Percentiles rank a stretch among this genome's conserved stretches.
These are phyloP conservation scores for Lepetodrilus schrolli DNA, from an alignment of 2,888 invertebrate genomes.

Conservation along the genomic window DNA sequence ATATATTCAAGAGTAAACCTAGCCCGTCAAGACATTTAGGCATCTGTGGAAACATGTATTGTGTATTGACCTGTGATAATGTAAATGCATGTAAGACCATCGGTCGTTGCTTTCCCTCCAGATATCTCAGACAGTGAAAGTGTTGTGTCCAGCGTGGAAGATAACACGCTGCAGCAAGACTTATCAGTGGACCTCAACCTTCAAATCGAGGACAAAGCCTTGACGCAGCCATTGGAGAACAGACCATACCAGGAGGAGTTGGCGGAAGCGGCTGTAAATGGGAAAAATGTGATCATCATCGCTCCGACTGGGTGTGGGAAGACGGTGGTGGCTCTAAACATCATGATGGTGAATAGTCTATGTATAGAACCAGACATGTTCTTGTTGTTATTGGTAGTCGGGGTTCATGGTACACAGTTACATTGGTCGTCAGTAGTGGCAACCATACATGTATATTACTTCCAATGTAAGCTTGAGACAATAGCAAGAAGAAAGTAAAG, in stretches of 20 bases:
- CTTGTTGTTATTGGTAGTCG: too few relatives aligned
- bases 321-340: conserved; percentile 5
- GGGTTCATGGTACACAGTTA: too few relatives aligned
- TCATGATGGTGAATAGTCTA: neutral
- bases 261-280: neutral
- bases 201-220: neutral
- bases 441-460: neutral
- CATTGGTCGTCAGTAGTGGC: too few relatives aligned
- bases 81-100: too few relatives aligned
- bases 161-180: neutral
- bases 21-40: too few relatives aligned
- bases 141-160: neutral
- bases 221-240: neutral
- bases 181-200: too few relatives aligned
- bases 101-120: too few relatives aligned
- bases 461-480: neutral
- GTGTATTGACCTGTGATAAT: too few relatives aligned
- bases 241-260: conserved; percentile 12
- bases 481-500: too few relatives aligned
- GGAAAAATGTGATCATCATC: neutral
- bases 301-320: conserved; percentile 1
- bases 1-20: too few relatives aligned
- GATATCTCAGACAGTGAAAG: neutral
- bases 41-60: too few relatives aligned
- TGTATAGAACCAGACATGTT: neutral